Evolutionary conservation across 2,888 invertebrate species (phyloP).

Genomic region (Leptopilina drosophilae): DNA sequence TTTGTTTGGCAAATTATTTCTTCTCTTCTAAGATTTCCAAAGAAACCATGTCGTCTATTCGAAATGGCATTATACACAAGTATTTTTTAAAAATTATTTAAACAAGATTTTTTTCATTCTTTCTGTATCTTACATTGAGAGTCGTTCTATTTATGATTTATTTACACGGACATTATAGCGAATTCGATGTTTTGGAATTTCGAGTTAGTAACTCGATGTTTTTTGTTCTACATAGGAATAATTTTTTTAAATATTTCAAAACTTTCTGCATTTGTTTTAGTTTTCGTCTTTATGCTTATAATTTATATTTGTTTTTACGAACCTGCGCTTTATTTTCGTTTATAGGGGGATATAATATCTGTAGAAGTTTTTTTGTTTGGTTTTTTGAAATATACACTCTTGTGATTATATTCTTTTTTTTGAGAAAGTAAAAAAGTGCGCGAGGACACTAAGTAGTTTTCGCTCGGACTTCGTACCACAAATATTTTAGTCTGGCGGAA

Average conservation of each 20-base stretch:
- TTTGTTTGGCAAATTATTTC: conserved; percentile 8
- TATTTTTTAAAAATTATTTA: conserved; percentile 20
- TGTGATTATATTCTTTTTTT: neutral
- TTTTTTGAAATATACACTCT: conserved; percentile 8
- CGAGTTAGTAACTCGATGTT: conserved; percentile 21
- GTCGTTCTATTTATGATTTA: conserved; percentile 24
- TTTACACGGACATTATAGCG: conserved; percentile 39
- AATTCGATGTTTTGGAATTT: conserved; percentile 29
- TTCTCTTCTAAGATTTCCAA: conserved; percentile 35
- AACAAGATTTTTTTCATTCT: neutral
- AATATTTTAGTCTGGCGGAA: neutral
- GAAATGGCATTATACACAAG: conserved; percentile 18
- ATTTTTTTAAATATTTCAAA: conserved; percentile 4
- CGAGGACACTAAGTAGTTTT: conserved; percentile 1
- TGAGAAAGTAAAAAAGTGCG: conserved; percentile 1
- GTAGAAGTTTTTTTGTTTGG: neutral
- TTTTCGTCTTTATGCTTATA: neutral
- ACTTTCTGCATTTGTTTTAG: conserved; percentile 15
- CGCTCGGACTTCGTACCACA: neutral
- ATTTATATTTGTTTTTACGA: conserved; percentile 18
- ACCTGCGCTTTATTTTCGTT: neutral
- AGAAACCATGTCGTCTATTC: conserved; percentile 26
- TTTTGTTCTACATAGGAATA: neutral
- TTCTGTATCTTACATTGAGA: conserved; percentile 30
- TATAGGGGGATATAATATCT: neutral